Base-by-base conservation (phyloP, 2,888 invertebrate genomes). In the Nemurella pictetii region DNA sequence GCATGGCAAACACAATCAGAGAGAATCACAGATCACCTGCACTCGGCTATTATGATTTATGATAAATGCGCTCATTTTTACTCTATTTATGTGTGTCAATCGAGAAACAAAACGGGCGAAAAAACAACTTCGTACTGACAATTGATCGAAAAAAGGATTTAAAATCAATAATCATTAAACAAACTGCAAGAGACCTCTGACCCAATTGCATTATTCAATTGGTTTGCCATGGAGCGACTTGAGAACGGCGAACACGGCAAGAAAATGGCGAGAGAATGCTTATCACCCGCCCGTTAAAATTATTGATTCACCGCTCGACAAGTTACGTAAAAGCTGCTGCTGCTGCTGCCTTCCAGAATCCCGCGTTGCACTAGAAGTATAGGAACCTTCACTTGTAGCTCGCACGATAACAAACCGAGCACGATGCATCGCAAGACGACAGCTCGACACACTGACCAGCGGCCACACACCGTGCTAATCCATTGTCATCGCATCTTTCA, bases 141-240 rank as follows among this genome's bases (percentile, higher is more conserved):
- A 55, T 55, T 55, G 55, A 55, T 55, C 55, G 9, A 20, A 55
- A 55, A 55, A 55, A 55, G 55, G n/a, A n/a, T 12, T 55, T 55
- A 55, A 75, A 75, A 75, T 75, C 75, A 75, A 75, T 75, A 75
- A 27, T 75, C 75, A 75, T 75, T 5, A n/a, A 27, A 28, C 75
- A 75, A 75, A 27, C 28, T 75, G 27, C 28, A 27, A 27, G 75
- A 75, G 26, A 75, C 75, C 26, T 75, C 4, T 27, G 75, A 75
- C 75, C 75, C 26, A 75, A 75, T 75, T 75, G 75, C 75, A 75
- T 75, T 75, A 75, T 75, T 75, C 27, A 28, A 75, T 75, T 12
- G 55, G 55, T 55, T 55, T 55, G 55, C 20, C 20, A 20, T 12
- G 20, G 32, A 32, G 55, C 55, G 55, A 7, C 3, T 55, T 55